These are phyloP conservation scores for Stichopus horrens DNA, from an alignment of 53 echinoderm and acorn worm genomes.

Conservation along the genomic window DNA sequence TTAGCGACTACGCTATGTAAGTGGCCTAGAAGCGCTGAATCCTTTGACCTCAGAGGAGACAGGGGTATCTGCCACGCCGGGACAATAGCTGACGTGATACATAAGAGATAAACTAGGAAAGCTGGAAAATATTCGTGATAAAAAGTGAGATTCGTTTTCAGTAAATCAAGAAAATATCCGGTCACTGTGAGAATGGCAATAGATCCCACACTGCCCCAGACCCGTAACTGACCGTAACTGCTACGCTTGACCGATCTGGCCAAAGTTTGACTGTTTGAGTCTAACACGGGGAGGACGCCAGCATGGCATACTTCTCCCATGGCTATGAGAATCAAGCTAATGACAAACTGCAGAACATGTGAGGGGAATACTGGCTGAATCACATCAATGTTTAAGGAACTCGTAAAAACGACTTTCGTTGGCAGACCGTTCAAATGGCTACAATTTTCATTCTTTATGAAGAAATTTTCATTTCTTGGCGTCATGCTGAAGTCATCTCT, in stretches of 20 bases:
- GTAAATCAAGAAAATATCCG: background rate
- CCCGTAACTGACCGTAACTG: constrained; percentile 1
- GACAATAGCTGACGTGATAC: background rate
- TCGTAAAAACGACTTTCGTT: background rate
- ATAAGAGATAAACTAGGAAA: background rate
- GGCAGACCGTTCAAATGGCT: too few species aligned
- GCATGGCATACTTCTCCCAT: constrained; percentile 1
- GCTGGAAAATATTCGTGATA: background rate
- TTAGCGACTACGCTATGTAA: background rate
- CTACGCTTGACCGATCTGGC: background rate
- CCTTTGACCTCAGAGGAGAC: background rate
- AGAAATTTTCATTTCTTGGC: too few species aligned
- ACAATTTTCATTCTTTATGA: too few species aligned
- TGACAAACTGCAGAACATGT: background rate
- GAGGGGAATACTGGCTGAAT: background rate
- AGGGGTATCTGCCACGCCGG: background rate
- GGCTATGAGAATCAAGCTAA: background rate
- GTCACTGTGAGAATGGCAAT: background rate
- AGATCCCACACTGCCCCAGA: constrained; percentile 11
- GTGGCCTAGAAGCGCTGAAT: background rate
- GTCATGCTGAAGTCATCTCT: too few species aligned
- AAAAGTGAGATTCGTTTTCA: background rate
- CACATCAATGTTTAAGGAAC: background rate
- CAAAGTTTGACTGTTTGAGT: constrained; percentile 11
- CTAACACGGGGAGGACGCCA: background rate